phyloP scores from a whole-genome alignment of 2,797 vertebrate species.

The Hoplostethus mediterraneus region DNA sequence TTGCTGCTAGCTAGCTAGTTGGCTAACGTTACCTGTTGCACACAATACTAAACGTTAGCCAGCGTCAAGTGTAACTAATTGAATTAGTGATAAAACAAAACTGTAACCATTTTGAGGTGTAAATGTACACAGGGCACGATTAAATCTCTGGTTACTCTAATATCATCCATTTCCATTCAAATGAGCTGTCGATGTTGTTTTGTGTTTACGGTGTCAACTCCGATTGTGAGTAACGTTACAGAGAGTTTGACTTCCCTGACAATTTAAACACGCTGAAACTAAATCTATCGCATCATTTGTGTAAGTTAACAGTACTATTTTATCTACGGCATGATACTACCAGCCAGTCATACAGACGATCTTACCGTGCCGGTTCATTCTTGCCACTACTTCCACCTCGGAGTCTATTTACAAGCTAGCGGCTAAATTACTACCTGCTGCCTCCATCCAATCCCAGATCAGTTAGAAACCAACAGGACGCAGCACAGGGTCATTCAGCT shows the following conservation, averaged over 20 bases:
- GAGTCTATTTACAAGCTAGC: slow-evolving; percentile 11
- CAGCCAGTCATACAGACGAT: neutral
- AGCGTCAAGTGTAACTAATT: neutral
- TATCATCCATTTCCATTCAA: too few species aligned
- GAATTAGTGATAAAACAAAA: too few species aligned
- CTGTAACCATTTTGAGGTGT: too few species aligned
- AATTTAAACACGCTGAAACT: neutral
- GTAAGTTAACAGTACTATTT: neutral
- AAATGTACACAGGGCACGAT: too few species aligned
- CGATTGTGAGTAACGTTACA: too few species aligned
- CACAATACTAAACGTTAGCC: neutral
- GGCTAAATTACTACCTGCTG: slow-evolving; percentile 8
- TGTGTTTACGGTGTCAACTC: too few species aligned
- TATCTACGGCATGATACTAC: neutral
- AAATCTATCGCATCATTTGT: neutral
- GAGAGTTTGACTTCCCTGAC: too few species aligned
- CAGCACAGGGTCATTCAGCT: slow-evolving; percentile 35
- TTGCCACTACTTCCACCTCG: slow-evolving; percentile 42
- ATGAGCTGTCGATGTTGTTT: too few species aligned
- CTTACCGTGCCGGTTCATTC: slow-evolving; percentile 75
- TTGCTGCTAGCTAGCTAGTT: neutral
- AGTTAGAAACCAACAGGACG: neutral
- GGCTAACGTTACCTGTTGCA: neutral
- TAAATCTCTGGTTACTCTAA: too few species aligned
- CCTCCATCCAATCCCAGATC: slow-evolving; percentile 35